phyloP scores from a whole-genome alignment of 53 echinoderm and acorn worm genomes.

The Holothuria leucospilota region DNA sequence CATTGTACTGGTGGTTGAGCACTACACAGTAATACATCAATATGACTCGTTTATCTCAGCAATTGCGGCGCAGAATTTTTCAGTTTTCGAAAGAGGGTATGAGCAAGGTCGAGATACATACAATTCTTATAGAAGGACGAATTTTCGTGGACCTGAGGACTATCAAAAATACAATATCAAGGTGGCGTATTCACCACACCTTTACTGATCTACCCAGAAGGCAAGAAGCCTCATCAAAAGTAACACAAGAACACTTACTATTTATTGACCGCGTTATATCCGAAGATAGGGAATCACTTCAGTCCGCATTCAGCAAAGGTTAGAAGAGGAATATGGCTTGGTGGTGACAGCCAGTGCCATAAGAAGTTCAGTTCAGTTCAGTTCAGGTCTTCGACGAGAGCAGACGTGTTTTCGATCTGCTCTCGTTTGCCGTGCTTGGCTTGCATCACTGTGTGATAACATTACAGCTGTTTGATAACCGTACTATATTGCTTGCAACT shows the following conservation, averaged over 20 bases:
- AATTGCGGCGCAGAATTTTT: conserved; percentile 6
- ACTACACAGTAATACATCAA: too few species aligned
- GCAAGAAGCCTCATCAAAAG: not conserved
- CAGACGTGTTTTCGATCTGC: too few species aligned
- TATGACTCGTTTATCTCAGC: not conserved
- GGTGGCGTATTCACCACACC: not conserved
- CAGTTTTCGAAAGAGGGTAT: not conserved
- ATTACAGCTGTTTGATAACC: too few species aligned
- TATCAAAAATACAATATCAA: not conserved
- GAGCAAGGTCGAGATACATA: not conserved
- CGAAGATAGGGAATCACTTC: conserved; percentile 15
- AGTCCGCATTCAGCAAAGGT: not conserved
- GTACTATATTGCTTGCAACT: too few species aligned
- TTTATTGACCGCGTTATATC: not conserved
- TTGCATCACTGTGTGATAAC: too few species aligned
- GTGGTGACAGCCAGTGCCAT: not conserved
- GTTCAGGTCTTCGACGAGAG: too few species aligned
- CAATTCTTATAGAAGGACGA: not conserved
- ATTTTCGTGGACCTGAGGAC: not conserved
- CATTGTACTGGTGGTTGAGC: too few species aligned
- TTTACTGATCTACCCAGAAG: not conserved
- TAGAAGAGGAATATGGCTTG: not conserved
- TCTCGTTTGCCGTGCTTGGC: too few species aligned
- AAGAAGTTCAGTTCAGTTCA: too few species aligned
- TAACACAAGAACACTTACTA: not conserved